Evolutionary conservation across 2,888 invertebrate species (phyloP).

Genomic region (Cinara cedri): DNA sequence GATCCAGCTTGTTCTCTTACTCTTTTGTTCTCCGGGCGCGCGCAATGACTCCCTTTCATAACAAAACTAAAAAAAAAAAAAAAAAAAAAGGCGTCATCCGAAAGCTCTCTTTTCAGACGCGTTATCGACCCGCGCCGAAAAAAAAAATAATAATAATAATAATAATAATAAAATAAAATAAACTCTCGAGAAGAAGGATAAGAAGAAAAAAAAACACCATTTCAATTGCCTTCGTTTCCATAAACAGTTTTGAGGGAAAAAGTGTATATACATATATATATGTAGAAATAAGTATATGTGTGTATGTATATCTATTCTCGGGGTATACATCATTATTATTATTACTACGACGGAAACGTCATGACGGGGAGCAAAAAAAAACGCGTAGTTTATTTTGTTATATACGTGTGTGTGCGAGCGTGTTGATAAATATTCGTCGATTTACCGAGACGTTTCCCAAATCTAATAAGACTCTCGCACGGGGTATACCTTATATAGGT

Average conservation of each 20-base stretch:
- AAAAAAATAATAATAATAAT: neutral
- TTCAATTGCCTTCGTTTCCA: conserved; percentile 54
- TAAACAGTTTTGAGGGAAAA: conserved; percentile 51
- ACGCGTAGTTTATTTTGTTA: conserved; percentile 21
- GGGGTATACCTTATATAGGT: neutral
- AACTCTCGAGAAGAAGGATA: neutral
- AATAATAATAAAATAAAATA: too few species aligned
- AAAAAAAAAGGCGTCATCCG: conserved; percentile 34
- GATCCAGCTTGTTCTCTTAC: conserved; percentile 42
- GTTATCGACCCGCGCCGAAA: conserved; percentile 19
- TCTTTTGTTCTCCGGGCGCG: conserved; percentile 42
- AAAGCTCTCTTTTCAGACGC: conserved; percentile 35
- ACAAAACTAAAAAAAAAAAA: neutral
- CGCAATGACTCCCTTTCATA: conserved; percentile 30
- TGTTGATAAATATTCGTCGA: conserved; percentile 48
- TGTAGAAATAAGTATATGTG: too few species aligned
- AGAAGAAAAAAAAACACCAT: conserved; percentile 34
- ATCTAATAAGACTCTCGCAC: conserved; percentile 44
- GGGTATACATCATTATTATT: conserved; percentile 39
- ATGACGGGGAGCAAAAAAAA: conserved; percentile 10
- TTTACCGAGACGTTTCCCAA: conserved; percentile 47
- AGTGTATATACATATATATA: neutral
- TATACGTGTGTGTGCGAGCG: neutral
- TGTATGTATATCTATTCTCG: conserved; percentile 16
- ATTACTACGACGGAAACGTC: conserved; percentile 41